These are phyloP conservation scores for Phallusia fumigata DNA, from an alignment of 23 tunicate genomes.

Conservation along the genomic window DNA sequence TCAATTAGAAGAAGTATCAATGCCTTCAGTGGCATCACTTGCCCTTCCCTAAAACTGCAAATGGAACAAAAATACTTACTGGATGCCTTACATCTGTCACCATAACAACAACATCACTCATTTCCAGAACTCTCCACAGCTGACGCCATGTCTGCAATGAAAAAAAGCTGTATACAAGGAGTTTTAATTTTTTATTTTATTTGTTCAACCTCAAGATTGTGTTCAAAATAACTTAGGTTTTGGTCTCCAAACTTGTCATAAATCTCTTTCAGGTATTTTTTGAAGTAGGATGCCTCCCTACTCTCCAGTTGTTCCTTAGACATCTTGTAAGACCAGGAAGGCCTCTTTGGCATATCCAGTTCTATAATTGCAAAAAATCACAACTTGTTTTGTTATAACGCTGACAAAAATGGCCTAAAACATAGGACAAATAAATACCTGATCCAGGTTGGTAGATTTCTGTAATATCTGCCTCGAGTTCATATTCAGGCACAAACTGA, in stretches of 20 bases:
- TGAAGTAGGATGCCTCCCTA: conserved; percentile 68
- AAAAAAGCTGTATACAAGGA: neutral
- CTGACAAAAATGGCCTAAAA: too few relatives aligned
- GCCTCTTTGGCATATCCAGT: conserved; percentile 89
- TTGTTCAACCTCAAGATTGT: conserved; percentile 72
- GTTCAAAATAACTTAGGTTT: conserved; percentile 91
- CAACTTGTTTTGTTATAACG: too few relatives aligned
- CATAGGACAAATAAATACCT: neutral
- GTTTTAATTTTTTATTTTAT: neutral
- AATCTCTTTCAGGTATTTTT: conserved; percentile 63
- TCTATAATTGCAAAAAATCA: conserved; percentile 20
- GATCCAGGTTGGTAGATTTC: conserved; percentile 58
- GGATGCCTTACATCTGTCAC: conserved; percentile 97
- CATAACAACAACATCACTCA: conserved; percentile 84
- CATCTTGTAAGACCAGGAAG: conserved; percentile 73
- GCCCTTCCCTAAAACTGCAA: neutral
- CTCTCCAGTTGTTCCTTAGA: conserved; percentile 61
- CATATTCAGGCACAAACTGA: conserved; percentile 18
- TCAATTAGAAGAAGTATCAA: too few relatives aligned
- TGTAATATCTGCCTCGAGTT: conserved; percentile 37
- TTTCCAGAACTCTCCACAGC: conserved; percentile 87
- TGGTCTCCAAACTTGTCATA: conserved; percentile 53
- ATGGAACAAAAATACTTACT: conserved; percentile 19
- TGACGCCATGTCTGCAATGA: conserved; percentile 81
- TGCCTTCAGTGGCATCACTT: too few relatives aligned